Percentiles rank a stretch among this genome's conserved stretches.
phyloP scores from a whole-genome alignment of 2,797 vertebrate species.

The Esox lucius region DNA sequence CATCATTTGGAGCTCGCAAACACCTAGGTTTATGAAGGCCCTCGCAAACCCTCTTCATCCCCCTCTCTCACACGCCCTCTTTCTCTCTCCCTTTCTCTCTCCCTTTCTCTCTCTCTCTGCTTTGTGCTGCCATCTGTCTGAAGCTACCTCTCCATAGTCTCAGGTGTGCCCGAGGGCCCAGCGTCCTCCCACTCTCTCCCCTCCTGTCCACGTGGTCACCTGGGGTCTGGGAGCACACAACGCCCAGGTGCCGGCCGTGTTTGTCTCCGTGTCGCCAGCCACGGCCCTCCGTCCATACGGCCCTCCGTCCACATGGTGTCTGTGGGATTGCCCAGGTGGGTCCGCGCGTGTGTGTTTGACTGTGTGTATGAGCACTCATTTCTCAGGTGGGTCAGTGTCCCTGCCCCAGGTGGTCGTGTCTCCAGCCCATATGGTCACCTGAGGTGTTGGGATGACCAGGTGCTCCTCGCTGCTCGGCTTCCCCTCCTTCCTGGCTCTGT shows the following conservation, averaged over 20 bases:
- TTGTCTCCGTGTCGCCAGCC: not conserved
- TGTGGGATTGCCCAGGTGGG: not conserved
- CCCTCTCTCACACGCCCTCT: not conserved
- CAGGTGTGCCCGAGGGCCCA: constrained; percentile 31
- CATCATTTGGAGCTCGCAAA: too few relatives aligned
- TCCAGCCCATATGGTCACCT: constrained; percentile 25
- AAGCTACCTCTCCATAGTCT: constrained; percentile 19
- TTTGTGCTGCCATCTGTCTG: constrained; percentile 18
- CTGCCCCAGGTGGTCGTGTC: too few relatives aligned
- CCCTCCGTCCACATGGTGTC: not conserved
- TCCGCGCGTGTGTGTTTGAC: not conserved
- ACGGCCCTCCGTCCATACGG: not conserved
- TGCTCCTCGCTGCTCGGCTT: constrained; percentile 12
- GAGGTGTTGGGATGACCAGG: constrained; percentile 31
- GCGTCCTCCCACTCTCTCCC: not conserved
- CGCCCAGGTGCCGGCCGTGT: constrained; percentile 11
- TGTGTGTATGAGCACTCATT: not conserved
- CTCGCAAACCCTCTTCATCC: not conserved
- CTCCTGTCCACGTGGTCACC: constrained; percentile 6
- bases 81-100: not conserved
- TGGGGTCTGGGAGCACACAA: not conserved
- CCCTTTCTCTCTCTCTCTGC: not conserved
- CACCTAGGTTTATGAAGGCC: too few relatives aligned
- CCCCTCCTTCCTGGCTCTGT: not conserved
- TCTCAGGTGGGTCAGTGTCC: too few relatives aligned